Base-by-base conservation (phyloP, 2,797 vertebrate species). In the Amblyraja radiata region DNA sequence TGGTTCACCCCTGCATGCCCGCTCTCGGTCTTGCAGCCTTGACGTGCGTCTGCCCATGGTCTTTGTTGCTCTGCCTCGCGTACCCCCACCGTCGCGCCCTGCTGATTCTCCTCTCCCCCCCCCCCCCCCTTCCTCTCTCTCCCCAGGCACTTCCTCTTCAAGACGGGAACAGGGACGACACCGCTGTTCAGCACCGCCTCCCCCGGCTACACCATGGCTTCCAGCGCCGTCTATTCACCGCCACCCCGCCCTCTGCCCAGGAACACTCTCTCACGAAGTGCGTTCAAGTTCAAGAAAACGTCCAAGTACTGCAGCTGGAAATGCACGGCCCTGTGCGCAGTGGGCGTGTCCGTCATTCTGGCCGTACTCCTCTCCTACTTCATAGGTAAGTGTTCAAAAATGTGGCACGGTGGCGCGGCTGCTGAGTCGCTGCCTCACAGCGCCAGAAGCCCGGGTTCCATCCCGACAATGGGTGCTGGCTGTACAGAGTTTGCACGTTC, bases 281-380 rank as follows among this genome's bases (percentile, higher is more conserved):
- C 99, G 94, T 99, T 99, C 96, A 99, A 99, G 96, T 99, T 99
- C 96, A 99, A 99, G 97, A 99, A 99, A 96, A 98, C 99, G 14
- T 98, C 98, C 0, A 99, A 98, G 95, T 98, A 98, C 95, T 99
- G 99, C 96, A 99, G 98, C 95, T 99, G 99, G 99, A 99, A 98
- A 95, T 99, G 99, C 94, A 99, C 99, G 0, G 99, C 99, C 1
- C 97, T 99, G 93, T 97, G 98, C 61, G 99, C 99, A 11, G 98
- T 99, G 96, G 98, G 97, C 18, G 97, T 99, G 91, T 99, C 99
- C 0, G 97, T 98, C 93, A 97, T 99, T 94, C 97, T 99, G 96
- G 98, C 98, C 94, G 95, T 99, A 96, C 97, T 99, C 32, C 98
- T 99, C 80, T 98, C 98, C 93, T 99, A 99, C 95, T 99, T 99